Evolutionary conservation across 2,113 vertebrate species (phyloP).

Genomic region (Elephantulus edwardii): DNA sequence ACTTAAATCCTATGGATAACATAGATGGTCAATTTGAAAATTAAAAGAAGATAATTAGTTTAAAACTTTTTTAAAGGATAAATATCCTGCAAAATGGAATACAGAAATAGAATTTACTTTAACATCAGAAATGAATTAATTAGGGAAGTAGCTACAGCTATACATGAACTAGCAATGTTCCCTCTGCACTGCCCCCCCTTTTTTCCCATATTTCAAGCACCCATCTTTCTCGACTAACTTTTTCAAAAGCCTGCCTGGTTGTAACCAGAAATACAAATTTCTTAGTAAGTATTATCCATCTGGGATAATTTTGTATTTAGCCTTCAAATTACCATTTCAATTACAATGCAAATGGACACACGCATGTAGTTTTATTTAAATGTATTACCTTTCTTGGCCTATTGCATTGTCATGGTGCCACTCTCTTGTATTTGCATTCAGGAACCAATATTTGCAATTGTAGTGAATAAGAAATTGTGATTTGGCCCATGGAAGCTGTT

Average conservation of each 20-base stretch:
- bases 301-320: slow-evolving; percentile 51
- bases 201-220: not conserved
- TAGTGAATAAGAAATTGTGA: slow-evolving; percentile 53
- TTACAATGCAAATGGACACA: slow-evolving; percentile 60
- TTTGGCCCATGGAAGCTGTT: slow-evolving; percentile 49
- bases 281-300: slow-evolving; percentile 8
- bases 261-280: slow-evolving; percentile 21
- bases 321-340: slow-evolving; percentile 69
- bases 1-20: slow-evolving; percentile 50
- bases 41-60: slow-evolving; percentile 17
- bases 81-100: slow-evolving; percentile 21
- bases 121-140: slow-evolving; percentile 34
- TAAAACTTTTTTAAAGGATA: slow-evolving; percentile 32
- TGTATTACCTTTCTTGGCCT: not conserved
- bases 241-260: slow-evolving; percentile 39
- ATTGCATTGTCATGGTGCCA: slow-evolving; percentile 45
- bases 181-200: slow-evolving; percentile 23
- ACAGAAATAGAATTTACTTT: not conserved
- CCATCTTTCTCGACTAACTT: not conserved
- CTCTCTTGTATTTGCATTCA: not conserved
- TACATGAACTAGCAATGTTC: not conserved
- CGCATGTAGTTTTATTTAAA: slow-evolving; percentile 52
- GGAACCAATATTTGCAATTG: slow-evolving; percentile 56
- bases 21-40: not conserved
- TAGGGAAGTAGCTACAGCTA: not conserved